Percentiles rank a stretch among this genome's conserved stretches.
Conservation (phyloP, 2,797 vertebrate genomes). For the Pseudochromis fuscus region DNA sequence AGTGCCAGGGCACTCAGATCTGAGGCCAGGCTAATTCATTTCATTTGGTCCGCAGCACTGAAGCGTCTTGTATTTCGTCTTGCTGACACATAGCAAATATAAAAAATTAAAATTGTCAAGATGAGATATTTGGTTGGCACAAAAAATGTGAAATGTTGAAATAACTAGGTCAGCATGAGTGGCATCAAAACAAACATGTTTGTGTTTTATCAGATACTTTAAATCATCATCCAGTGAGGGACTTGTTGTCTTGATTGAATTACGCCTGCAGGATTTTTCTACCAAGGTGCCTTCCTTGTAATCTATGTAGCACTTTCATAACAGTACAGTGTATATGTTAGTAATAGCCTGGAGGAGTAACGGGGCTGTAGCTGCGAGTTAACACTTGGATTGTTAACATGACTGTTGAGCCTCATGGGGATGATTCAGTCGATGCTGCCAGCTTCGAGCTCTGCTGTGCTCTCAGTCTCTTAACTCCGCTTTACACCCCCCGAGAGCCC, state of each 20-base stretch:
- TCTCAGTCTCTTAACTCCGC: conserved; percentile 49
- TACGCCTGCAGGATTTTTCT: conserved; percentile 30
- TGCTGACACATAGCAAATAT: conserved; percentile 28
- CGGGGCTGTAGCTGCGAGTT: conserved; percentile 51
- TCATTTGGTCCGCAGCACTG: conserved; percentile 43
- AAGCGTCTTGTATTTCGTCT: conserved; percentile 54
- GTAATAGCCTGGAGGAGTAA: conserved; percentile 31
- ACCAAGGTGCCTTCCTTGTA: conserved; percentile 8
- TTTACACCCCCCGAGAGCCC: conserved; percentile 48
- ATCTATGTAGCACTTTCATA: conserved; percentile 31
- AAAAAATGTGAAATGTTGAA: conserved; percentile 20
- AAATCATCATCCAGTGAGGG: neutral
- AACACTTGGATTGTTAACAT: conserved; percentile 59
- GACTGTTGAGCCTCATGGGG: conserved; percentile 58
- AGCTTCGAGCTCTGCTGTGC: conserved; percentile 42
- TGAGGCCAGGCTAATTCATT: conserved; percentile 64
- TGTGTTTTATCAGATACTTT: conserved; percentile 8
- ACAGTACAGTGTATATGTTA: conserved; percentile 36
- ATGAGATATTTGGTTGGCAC: conserved; percentile 37
- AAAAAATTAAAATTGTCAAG: conserved; percentile 28
- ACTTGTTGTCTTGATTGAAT: neutral
- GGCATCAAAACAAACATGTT: conserved; percentile 20
- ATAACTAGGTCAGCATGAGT: conserved; percentile 23
- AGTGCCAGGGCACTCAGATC: conserved; percentile 61
- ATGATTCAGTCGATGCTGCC: conserved; percentile 38